These are phyloP conservation scores for Pentamera pediparva DNA, from an alignment of 53 echinoderm and acorn worm genomes.

Conservation along the genomic window DNA sequence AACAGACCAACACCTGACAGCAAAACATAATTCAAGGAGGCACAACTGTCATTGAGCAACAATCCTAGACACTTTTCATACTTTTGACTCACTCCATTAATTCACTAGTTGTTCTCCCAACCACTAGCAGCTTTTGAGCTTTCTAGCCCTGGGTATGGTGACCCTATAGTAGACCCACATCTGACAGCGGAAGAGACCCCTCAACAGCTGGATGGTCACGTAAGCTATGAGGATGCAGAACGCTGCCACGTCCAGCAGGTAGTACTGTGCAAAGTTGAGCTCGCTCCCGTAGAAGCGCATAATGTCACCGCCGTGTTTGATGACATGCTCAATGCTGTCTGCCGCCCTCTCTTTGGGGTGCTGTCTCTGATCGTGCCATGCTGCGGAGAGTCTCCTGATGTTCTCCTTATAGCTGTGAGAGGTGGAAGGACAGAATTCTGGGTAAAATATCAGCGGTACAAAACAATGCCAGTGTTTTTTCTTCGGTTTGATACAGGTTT, in stretches of 20 bases:
- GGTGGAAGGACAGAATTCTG: no score
- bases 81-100: no score
- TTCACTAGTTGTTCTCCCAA: no score
- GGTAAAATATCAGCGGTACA: no score
- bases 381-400: conserved; percentile 25
- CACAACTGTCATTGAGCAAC: no score
- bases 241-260: conserved; percentile 17
- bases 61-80: no score
- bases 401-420: conserved; percentile 24
- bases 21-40: background rate
- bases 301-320: conserved; percentile 32
- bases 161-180: conserved; percentile 20
- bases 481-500: no score
- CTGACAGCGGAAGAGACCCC: background rate
- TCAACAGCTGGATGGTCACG: background rate
- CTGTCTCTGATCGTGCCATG: conserved; percentile 25
- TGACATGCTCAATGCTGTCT: conserved; percentile 30
- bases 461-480: no score
- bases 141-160: conserved; percentile 4
- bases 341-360: conserved; percentile 33
- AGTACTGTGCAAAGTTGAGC: conserved; percentile 24
- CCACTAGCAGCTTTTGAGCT: conserved; percentile 11
- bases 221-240: conserved; percentile 10
- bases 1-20: conserved; percentile 16
- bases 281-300: conserved; percentile 36